phyloP scores from a whole-genome alignment of 1,140 invertebrate species.

The Dryas iulia region DNA sequence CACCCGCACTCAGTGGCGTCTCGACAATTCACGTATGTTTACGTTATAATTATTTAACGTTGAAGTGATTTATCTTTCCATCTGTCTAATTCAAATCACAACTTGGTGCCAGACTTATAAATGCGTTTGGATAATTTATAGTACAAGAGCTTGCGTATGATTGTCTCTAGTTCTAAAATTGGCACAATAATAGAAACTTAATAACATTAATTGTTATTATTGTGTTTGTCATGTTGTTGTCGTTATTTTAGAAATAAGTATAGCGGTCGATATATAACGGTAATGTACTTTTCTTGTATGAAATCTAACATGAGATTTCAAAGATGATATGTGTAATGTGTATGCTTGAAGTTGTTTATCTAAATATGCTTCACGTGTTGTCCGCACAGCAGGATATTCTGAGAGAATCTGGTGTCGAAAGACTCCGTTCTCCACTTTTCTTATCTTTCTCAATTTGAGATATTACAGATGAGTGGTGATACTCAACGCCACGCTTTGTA shows the following conservation, averaged over 20 bases:
- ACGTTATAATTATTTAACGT: conserved; percentile 61
- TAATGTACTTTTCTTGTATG: too few species aligned
- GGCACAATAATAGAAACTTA: conserved; percentile 35
- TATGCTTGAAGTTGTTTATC: too few species aligned
- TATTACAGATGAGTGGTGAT: too few species aligned
- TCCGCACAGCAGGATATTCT: too few species aligned
- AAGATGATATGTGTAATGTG: neutral
- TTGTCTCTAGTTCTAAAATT: conserved; percentile 27
- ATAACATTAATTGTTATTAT: conserved; percentile 15
- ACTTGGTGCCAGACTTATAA: conserved; percentile 51
- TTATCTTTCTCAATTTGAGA: too few species aligned
- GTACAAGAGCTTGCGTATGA: conserved; percentile 33
- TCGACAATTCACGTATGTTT: conserved; percentile 51
- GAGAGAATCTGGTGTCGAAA: too few species aligned
- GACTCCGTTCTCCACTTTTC: too few species aligned
- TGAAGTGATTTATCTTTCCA: conserved; percentile 50
- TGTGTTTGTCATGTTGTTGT: neutral
- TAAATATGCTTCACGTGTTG: too few species aligned
- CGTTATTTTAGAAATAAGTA: too few species aligned
- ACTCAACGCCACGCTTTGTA: too few species aligned
- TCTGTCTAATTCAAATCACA: conserved; percentile 35
- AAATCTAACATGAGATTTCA: neutral
- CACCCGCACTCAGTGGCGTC: neutral
- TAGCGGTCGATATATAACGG: too few species aligned
- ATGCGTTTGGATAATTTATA: conserved; percentile 52